Percentiles rank a stretch among this genome's conserved stretches.
Conservation (phyloP, 2,113 vertebrate species). For the Megaleporinus macrocephalus region DNA sequence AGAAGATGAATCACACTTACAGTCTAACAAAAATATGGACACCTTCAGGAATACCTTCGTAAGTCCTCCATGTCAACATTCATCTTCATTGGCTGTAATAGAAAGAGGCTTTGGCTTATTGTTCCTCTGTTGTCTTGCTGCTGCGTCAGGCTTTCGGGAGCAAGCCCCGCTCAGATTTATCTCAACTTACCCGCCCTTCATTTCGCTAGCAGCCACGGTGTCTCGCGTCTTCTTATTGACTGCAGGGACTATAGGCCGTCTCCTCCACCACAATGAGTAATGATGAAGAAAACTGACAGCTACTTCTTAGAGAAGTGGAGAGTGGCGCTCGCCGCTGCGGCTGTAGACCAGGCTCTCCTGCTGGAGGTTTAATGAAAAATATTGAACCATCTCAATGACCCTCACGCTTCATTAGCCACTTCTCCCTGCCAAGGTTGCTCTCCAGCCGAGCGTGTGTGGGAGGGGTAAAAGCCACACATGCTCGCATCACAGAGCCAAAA, state of each 20-base stretch:
- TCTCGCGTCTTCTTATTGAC: conserved; percentile 44
- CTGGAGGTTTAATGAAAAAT: conserved; percentile 36
- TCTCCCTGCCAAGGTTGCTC: conserved; percentile 27
- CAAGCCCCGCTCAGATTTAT: conserved; percentile 28
- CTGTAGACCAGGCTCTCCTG: conserved; percentile 8
- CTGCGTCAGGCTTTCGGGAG: conserved; percentile 24
- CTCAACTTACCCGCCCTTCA: conserved; percentile 22
- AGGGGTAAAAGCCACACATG: conserved; percentile 15
- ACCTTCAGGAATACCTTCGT: conserved; percentile 22
- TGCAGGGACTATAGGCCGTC: conserved; percentile 10
- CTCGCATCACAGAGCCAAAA: conserved; percentile 26
- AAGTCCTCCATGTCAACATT: conserved; percentile 34
- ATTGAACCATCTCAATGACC: conserved; percentile 46
- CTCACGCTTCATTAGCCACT: conserved; percentile 46
- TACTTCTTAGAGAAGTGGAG: conserved; percentile 14
- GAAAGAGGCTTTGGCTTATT: conserved; percentile 29
- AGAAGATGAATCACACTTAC: conserved; percentile 11
- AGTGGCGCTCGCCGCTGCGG: conserved; percentile 4
- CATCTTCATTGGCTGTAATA: conserved; percentile 20
- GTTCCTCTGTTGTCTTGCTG: conserved; percentile 37
- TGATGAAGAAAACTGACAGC: conserved; percentile 36
- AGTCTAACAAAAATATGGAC: neutral
- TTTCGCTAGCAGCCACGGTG: conserved; percentile 17
- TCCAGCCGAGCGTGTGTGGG: conserved; percentile 3
- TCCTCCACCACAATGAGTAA: conserved; percentile 31